Conservation (phyloP, 2,888 invertebrate genomes). For the Periphyllus acericola region DNA sequence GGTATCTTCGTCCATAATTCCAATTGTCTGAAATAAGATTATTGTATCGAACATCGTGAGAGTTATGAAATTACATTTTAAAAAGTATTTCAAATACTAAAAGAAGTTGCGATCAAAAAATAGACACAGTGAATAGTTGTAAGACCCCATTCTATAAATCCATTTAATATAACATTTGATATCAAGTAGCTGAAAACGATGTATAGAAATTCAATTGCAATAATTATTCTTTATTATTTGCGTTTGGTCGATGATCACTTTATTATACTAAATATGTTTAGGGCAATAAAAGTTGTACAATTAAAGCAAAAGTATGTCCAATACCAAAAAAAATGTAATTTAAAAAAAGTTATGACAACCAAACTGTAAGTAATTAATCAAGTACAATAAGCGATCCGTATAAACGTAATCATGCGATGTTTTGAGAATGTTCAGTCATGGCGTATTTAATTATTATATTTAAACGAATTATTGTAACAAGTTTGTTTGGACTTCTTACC, state of each 20-base stretch:
- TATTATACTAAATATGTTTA: no score
- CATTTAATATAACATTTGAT: not conserved
- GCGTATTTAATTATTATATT: not conserved
- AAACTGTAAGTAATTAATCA: no score
- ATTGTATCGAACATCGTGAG: not conserved
- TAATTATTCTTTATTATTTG: not conserved
- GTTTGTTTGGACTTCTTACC: not conserved
- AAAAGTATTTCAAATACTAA: not conserved
- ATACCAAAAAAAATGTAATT: no score
- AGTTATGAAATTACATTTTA: not conserved
- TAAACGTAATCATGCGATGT: not conserved
- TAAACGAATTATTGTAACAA: not conserved
- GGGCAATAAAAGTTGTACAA: no score
- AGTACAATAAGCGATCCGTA: no score
- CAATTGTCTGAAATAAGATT: not conserved
- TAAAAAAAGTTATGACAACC: no score
- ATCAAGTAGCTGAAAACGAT: not conserved
- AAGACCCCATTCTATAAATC: no score
- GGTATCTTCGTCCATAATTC: conserved; percentile 25
- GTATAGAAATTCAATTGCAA: not conserved
- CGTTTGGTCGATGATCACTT: no score
- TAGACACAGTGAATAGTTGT: no score
- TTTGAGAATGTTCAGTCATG: not conserved
- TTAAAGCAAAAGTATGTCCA: no score
- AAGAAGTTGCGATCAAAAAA: no score